Conservation (phyloP, 2,797 vertebrate species). For the Ibycter americanus region DNA sequence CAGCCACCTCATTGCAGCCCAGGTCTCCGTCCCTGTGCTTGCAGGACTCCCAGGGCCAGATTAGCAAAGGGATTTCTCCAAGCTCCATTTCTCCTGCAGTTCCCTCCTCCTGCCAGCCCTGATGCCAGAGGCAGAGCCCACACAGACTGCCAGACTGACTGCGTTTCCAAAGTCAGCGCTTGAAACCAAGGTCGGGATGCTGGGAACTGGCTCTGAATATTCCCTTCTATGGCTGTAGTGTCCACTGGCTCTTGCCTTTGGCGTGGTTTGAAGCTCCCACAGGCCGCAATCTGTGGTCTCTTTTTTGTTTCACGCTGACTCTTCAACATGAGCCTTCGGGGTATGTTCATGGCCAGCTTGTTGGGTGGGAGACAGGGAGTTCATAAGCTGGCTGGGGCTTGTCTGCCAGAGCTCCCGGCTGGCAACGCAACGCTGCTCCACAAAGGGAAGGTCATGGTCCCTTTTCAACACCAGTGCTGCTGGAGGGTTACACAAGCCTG, state of each 20-base stretch:
- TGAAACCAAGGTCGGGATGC: background rate
- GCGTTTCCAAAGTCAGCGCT: background rate
- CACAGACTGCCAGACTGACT: slow-evolving; percentile 31
- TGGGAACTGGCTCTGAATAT: background rate
- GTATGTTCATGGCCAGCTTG: background rate
- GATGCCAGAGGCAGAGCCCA: slow-evolving; percentile 44
- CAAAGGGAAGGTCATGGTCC: background rate
- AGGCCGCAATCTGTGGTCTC: slow-evolving; percentile 1
- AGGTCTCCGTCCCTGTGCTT: background rate
- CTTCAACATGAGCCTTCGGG: background rate
- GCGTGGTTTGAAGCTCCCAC: background rate
- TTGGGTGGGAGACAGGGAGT: slow-evolving; percentile 42
- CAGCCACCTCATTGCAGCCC: background rate
- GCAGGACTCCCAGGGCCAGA: rapidly evolving
- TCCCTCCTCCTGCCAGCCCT: background rate
- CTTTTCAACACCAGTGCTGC: background rate
- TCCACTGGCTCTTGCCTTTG: background rate
- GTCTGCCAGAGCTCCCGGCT: slow-evolving; percentile 13
- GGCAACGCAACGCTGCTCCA: background rate
- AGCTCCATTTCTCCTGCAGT: background rate
- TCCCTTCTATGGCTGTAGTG: slow-evolving; percentile 10
- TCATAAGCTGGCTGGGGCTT: background rate
- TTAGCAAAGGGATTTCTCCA: background rate
- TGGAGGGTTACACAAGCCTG: background rate
- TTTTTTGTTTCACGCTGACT: slow-evolving; percentile 19